Evolutionary conservation across 2,113 vertebrate species (phyloP), one percentile per base, ranked within the genome.

Genomic region (Cyprinodon variegatus): DNA sequence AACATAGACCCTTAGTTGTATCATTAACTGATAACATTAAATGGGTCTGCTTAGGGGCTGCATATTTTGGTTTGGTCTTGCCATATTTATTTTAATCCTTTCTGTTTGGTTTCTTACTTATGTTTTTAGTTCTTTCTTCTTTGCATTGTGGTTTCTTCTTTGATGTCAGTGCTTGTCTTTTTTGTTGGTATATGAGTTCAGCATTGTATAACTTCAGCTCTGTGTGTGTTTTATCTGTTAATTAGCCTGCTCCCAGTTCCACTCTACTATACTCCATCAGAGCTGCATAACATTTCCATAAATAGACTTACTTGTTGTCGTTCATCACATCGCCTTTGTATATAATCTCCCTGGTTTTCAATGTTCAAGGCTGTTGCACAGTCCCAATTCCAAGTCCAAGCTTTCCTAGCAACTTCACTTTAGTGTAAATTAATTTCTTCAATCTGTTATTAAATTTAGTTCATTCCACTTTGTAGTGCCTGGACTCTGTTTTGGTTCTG

Each of bases 1-100:
- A 61, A 57, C 41, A 50, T 60, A 12, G 43, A 65, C 45, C 62
- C 65, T 68, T 61, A 57, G 64, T 69, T 74, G 65, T 66, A n/a
- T 77, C 48, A 75, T 79, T 66, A 60, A 48, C 11, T 72, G 10
- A 17, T 62, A 48, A 74, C 4, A 3, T 38, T n/a, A 46, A 60
- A 50, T 8, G 63, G 48, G 36, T 68, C 64, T 48, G 14, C 36
- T 65, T 0, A 50, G 46, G 22, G 38, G 22, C 20, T 60, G 14
- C 11, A 6, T 29, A 29, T 29, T 29, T 29, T 20, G 8, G 11
- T 45, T 45, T 45, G 41, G 41, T 41, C 41, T 9, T 41, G 41
- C 43, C 5, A 11, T 45, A 45, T 11, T 45, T 45, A 45, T 45
- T 7, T 45, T 45, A 11, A 6, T 41, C 41, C 41, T 41, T 29